Base-by-base conservation (phyloP, 1,140 invertebrate species). In the Helicoverpa zea region DNA sequence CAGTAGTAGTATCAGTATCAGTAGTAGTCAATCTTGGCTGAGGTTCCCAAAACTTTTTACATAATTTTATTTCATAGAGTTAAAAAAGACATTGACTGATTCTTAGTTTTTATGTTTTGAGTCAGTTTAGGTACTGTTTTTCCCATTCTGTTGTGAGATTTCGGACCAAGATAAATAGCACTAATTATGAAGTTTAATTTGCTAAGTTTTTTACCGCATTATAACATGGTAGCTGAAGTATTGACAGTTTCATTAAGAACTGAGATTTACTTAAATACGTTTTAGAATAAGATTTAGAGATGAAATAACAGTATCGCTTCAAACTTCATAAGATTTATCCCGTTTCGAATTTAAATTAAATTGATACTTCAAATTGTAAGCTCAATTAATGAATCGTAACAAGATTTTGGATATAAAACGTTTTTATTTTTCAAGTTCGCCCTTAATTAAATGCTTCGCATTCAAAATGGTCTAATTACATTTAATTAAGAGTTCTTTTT, bases 381-480 rank as follows among this genome's bases (percentile, higher is more conserved):
- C n/a, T 66, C 13, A 68, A 68, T 18, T 43, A 49, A 68, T 68
- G 11, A 49, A 61, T 61, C 23, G 58, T 29, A 13, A 29, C 58
- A 59, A 35, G 43, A 47, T 66, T 66, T 23, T n/a, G n/a, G 30
- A 4, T 66, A 47, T 49, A 1, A 23, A 9, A 49, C 2, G 18
- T 47, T 9, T 47, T 66, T 23, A 23, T 23, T 23, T 66, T 4
- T 49, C n/a, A n/a, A 66, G 10, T 18, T n/a, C 35, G 43, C 23
- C 12, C 49, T 54, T 13, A 70, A 52, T 70, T 54, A 70, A 30
- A 54, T 3, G 49, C 11, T 52, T 51, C 23, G 29, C 47, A 23
- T 23, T 70, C 14, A n/a, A 11, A 66, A 66, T 16, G 35, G 14
- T n/a, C 3, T 11, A 14, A 66, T 10, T 10, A 23, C 9, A 23